A percentile compares a stretch with the other conserved stretches of the same genome.
These are phyloP conservation scores for Stichodactyla helianthus DNA, from an alignment of 64 coral and sea anemone species.

Conservation along the genomic window DNA sequence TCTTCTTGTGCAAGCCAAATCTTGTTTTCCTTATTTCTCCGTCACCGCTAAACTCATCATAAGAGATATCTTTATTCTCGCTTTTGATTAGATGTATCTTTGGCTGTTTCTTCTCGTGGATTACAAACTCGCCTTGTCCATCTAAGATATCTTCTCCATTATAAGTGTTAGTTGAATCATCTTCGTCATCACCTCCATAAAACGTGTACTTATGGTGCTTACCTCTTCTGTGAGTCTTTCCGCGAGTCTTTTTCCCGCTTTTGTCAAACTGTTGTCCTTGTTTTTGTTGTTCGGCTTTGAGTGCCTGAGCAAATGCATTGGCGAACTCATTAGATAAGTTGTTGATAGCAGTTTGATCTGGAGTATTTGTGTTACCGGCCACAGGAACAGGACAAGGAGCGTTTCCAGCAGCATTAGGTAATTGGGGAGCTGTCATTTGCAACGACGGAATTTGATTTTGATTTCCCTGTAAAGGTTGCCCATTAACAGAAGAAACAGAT, in stretches of 20 bases:
- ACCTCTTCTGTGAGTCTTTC: not conserved
- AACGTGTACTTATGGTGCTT: not conserved
- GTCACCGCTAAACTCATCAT: not conserved
- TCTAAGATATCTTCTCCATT: not conserved
- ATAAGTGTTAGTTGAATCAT: not conserved
- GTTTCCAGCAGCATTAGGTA: not conserved
- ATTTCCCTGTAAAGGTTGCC: not conserved
- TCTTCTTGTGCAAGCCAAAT: not conserved
- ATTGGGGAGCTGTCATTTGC: not conserved
- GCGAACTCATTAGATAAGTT: constrained; percentile 20
- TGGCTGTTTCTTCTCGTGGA: not conserved
- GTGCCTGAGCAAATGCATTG: not conserved
- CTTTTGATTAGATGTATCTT: not conserved
- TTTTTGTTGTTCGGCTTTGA: not conserved
- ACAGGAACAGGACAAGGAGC: not conserved
- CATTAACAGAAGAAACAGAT: not conserved
- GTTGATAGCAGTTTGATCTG: not conserved
- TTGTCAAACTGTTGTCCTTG: not conserved
- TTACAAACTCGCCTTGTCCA: not conserved
- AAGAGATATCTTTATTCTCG: not conserved
- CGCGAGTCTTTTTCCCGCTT: not conserved
- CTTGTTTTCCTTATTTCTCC: not conserved
- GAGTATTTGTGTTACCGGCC: not conserved
- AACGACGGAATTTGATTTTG: constrained; percentile 4
- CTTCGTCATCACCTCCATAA: not conserved